phyloP scores from a whole-genome alignment of 1,140 invertebrate genomes.

The Kradibia gibbosae region DNA sequence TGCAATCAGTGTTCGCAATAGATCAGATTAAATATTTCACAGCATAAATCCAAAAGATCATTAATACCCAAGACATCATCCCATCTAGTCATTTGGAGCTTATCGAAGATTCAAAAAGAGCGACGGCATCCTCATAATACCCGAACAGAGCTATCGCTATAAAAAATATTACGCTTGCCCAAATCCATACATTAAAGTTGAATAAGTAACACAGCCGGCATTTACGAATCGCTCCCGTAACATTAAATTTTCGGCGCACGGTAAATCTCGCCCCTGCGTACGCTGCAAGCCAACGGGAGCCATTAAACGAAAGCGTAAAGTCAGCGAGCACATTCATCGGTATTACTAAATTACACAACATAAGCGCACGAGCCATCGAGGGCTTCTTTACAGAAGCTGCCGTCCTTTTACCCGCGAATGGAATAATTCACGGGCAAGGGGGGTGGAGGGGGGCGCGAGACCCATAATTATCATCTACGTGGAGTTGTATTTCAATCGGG shows the following conservation, averaged over 20 bases:
- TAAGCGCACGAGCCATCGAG: neutral
- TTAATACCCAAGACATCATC: neutral
- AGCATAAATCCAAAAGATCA: neutral
- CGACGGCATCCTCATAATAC: neutral
- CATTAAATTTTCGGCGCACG: conserved; percentile 7
- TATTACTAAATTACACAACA: conserved; percentile 37
- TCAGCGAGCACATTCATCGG: conserved; percentile 2
- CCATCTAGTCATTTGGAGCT: neutral
- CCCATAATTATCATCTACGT: conserved; percentile 32
- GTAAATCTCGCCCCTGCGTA: neutral
- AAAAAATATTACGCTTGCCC: neutral
- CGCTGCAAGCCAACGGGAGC: neutral
- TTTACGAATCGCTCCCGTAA: neutral
- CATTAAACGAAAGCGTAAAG: conserved; percentile 10
- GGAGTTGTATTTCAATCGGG: conserved; percentile 40
- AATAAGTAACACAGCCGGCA: neutral
- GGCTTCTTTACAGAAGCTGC: neutral
- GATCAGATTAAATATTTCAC: neutral
- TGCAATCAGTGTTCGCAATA: too few relatives aligned
- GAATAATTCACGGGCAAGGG: conserved; percentile 32
- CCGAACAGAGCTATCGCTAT: neutral
- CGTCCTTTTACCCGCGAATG: neutral
- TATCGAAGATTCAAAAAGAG: neutral
- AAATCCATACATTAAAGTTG: conserved; percentile 10
- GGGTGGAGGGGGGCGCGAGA: too few relatives aligned